Evolutionary conservation across 2,113 vertebrate genomes (phyloP), one percentile per base, ranked within the genome.

Genomic region (Stegastes partitus): DNA sequence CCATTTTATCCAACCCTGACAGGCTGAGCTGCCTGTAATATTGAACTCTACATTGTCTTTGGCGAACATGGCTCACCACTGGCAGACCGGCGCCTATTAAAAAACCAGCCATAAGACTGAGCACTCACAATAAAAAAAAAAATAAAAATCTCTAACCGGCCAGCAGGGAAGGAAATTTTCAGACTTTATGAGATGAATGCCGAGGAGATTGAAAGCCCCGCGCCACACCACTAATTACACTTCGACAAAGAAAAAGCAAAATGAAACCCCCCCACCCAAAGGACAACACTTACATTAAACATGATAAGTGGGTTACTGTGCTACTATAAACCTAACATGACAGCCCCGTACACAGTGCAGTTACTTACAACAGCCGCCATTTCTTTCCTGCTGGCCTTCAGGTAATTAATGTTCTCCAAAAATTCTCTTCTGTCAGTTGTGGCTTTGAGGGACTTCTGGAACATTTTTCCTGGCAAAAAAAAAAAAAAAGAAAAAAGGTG

Each of bases 211-310:
- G 78, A 88, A 87, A 77, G 85, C 73, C 74, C 70, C 63, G 10
- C 65, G 61, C 72, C 81, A 85, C 89, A 88, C 67, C 68, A 50
- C 75, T 90, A 91, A 91, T 91, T 89, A 90, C 70, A 86, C 68
- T 81, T 90, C 68, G 53, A 87, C 12, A 6, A 89, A 87, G 73
- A 83, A 78, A 34, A 78, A 74, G 49, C 56, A 34, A 70, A 81
- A 78, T 75, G 31, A 84, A 90, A 55, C 77, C 57, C 79, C 51
- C 81, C 80, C n/a, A n/a, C n/a, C 79, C 61, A 18, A 66, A 79
- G 87, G 85, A 83, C 74, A 87, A 88, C 73, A 66, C 76, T 82
- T 89, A 79, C 55, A 89, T 90, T 88, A 86, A 87, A 75, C 79
- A 85, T 85, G 88, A 86, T 77, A 87, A 87, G 75, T 79, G 81